These are phyloP conservation scores for Craterocephalus amniculus DNA, from an alignment of 2,797 vertebrate genomes.

Conservation along the genomic window DNA sequence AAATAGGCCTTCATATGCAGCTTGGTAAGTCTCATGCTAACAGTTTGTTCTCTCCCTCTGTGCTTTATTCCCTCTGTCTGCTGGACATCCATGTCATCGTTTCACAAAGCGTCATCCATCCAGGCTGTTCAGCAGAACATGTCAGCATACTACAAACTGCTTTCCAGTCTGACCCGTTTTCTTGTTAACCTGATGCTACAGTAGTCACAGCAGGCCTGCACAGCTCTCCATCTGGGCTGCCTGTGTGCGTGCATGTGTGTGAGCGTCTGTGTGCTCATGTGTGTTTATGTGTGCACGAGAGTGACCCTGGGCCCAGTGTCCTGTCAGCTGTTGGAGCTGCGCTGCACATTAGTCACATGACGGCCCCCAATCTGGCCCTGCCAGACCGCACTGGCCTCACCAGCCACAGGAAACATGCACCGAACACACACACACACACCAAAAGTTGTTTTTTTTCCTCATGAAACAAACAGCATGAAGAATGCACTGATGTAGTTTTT, in stretches of 20 bases:
- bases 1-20: neutral
- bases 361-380: slow-evolving; percentile 84
- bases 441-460: neutral
- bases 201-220: slow-evolving; percentile 78
- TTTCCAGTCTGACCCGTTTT: slow-evolving; percentile 80
- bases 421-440: slow-evolving; percentile 35
- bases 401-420: slow-evolving; percentile 54
- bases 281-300: slow-evolving; percentile 49
- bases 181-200: slow-evolving; percentile 82
- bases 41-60: slow-evolving; percentile 15
- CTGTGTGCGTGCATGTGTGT: slow-evolving; percentile 31
- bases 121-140: slow-evolving; percentile 61
- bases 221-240: slow-evolving; percentile 78
- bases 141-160: slow-evolving; percentile 65
- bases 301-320: slow-evolving; percentile 83
- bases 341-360: slow-evolving; percentile 87
- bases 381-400: slow-evolving; percentile 76
- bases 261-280: slow-evolving; percentile 8
- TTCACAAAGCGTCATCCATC: slow-evolving; percentile 52
- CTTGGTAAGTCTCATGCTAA: neutral
- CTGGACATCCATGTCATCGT: slow-evolving; percentile 49
- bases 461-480: neutral
- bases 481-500: slow-evolving; percentile 10
- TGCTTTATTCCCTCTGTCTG: slow-evolving; percentile 47
- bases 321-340: slow-evolving; percentile 86